Base-by-base conservation (phyloP, 2,797 vertebrate genomes). In the Oryzias dopingdopingensis region DNA sequence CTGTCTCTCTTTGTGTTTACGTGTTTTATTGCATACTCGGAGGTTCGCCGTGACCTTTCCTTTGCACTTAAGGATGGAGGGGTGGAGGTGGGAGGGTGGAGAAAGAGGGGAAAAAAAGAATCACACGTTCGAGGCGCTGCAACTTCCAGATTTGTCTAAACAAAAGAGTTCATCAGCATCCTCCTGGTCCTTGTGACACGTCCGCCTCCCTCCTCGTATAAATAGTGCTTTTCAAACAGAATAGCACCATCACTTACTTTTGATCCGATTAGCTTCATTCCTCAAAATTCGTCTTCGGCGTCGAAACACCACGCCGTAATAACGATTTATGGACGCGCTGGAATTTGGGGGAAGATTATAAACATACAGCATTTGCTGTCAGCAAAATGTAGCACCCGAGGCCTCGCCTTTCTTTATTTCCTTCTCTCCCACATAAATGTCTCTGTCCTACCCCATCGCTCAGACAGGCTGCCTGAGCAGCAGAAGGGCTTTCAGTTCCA, bases 1-100 rank as follows among this genome's bases (percentile, higher is more conserved):
- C 81, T 48, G 85, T 92, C 89, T 87, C 80, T 72, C 77, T 85
- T 86, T 79, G 81, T 85, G 90, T 90, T 88, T 89, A 83, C 85
- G 65, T 77, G 81, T 85, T 86, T 88, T 90, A 89, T 89, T 86
- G 80, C 70, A 44, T 41, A 88, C 90, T 89, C 59, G 57, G 49
- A 90, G 90, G 88, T 83, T 67, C 29, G 52, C 71, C 51, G 20
- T 88, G 89, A 92, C 90, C 89, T 88, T 81, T 83, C 55, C 50
- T 15, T 46, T 17, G 51, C 64, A 80, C 51, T 54, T 56, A 56
- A 72, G 56, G 26, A 26, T 26, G 26, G 26, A 56, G 59, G 65
- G 47, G 47, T 29, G 32, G 24, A 43, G 16, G 41, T 40, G 40
- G 29, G 40, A 45, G 14, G 4, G 6, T 16, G 32, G n/a, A 6